These are phyloP conservation scores for Syngnathus rostellatus DNA, from an alignment of 2,797 vertebrate genomes.

Conservation along the genomic window DNA sequence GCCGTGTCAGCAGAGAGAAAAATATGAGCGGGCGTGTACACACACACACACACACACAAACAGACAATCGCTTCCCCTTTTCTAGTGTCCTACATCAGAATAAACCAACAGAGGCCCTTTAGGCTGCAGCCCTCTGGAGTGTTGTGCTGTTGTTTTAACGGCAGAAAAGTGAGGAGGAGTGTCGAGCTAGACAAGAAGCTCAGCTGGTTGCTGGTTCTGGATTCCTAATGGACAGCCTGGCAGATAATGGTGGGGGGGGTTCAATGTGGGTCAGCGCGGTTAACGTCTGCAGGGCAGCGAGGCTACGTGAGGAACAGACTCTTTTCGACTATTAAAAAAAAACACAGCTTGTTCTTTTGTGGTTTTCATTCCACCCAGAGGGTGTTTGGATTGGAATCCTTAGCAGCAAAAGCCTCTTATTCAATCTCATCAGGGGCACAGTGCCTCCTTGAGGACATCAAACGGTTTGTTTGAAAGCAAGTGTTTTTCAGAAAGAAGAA, in stretches of 20 bases:
- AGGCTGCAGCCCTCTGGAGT: constrained; percentile 58
- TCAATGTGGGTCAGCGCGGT: constrained; percentile 47
- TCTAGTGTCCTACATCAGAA: constrained; percentile 15
- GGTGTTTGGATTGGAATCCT: constrained; percentile 58
- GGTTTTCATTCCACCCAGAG: constrained; percentile 50
- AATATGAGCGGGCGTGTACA: constrained; percentile 36
- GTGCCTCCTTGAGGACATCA: constrained; percentile 55
- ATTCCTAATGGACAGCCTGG: constrained; percentile 51
- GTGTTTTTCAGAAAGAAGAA: not conserved
- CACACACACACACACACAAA: not conserved
- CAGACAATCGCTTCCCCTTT: constrained; percentile 6
- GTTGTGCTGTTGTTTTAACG: constrained; percentile 25
- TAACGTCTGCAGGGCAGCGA: constrained; percentile 36
- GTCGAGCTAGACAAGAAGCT: constrained; percentile 50
- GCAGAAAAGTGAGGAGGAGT: constrained; percentile 5
- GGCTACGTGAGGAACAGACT: constrained; percentile 44
- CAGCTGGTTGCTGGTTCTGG: constrained; percentile 42
- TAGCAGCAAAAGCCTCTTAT: constrained; percentile 37
- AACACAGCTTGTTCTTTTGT: constrained; percentile 43
- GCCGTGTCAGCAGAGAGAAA: constrained; percentile 39
- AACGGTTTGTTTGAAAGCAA: not conserved
- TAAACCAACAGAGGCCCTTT: constrained; percentile 50
- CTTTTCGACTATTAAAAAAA: constrained; percentile 56
- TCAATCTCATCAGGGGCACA: constrained; percentile 42
- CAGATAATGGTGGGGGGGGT: constrained; percentile 48